Evolutionary conservation across 2,888 invertebrate species (phyloP).

Genomic region (Limnephilus auricula): DNA sequence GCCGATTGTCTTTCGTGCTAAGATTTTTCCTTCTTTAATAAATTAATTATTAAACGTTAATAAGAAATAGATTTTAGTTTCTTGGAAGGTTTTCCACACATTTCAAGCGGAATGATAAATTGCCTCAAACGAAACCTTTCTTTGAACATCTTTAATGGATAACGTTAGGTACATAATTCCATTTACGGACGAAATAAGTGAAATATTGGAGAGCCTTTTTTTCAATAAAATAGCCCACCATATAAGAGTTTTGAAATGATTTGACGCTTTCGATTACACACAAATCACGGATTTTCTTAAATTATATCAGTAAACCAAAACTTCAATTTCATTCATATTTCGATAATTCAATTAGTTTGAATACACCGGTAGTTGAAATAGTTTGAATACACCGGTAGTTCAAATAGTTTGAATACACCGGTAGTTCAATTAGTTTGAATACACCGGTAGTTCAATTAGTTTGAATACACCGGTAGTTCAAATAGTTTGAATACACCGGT

Average conservation of each 20-base stretch:
- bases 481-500: too few species aligned
- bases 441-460: too few species aligned
- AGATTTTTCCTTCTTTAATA: not conserved
- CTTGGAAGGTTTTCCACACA: constrained; percentile 40
- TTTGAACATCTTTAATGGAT: constrained; percentile 23
- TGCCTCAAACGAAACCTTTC: constrained; percentile 16
- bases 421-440: too few species aligned
- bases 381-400: too few species aligned
- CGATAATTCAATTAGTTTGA: too few species aligned
- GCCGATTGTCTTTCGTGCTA: not conserved
- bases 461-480: too few species aligned
- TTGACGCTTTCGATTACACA: not conserved
- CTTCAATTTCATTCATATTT: not conserved
- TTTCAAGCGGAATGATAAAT: constrained; percentile 21
- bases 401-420: too few species aligned
- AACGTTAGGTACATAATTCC: constrained; percentile 8
- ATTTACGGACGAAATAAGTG: not conserved
- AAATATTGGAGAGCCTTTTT: not conserved
- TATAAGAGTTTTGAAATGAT: not conserved
- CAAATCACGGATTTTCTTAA: not conserved
- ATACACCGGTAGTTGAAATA: too few species aligned
- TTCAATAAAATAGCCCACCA: not conserved
- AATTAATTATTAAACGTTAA: not conserved
- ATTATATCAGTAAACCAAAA: not conserved
- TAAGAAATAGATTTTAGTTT: not conserved